Base-by-base conservation (phyloP, 1,140 invertebrate species). In the Drosophila persimilis region DNA sequence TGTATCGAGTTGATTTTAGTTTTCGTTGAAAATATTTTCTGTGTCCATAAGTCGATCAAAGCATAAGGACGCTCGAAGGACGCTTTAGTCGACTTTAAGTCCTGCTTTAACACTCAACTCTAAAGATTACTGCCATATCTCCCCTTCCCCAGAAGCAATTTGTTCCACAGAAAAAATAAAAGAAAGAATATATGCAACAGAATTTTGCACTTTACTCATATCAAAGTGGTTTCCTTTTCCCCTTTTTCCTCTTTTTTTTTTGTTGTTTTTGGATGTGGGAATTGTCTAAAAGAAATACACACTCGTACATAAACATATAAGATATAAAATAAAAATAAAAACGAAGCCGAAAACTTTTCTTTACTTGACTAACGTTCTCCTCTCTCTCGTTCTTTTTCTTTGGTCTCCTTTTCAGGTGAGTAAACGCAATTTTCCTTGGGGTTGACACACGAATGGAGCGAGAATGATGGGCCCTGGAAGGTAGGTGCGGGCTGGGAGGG, bases 361-460 rank as follows among this genome's bases (percentile, higher is more conserved):
- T 39, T 45, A 52, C 20, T 51, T 51, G 59, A 63, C 76, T 62
- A 83, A 74, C 71, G 53, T 35, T 69, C 63, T 69, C 41, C 22
- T 56, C 56, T 76, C 7, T 76, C 11, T 45, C 22, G 7, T 54
- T 44, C 35, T 56, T 58, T 41, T 48, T 29, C 73, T 39, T 39
- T 39, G 35, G 35, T 39, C 11, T 39, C 35, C 58, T 61, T 76
- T 89, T 54, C 80, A 88, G 83, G 83, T 88, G 71, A 88, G 83
- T 88, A 84, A 88, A 86, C 83, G 81, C 73, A 85, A 85, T 80
- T 69, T 69, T 69, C 65, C 44, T 69, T 69, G 65, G 52, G 63
- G 35, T 39, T 39, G 35, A 39, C 35, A 39, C 35, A 39, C 35
- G 35, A 39, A 39, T 11, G 35, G 35, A 39, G 35, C 35, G 35